phyloP scores from a whole-genome alignment of 2,888 invertebrate species.

The Aporophyla nigra region DNA sequence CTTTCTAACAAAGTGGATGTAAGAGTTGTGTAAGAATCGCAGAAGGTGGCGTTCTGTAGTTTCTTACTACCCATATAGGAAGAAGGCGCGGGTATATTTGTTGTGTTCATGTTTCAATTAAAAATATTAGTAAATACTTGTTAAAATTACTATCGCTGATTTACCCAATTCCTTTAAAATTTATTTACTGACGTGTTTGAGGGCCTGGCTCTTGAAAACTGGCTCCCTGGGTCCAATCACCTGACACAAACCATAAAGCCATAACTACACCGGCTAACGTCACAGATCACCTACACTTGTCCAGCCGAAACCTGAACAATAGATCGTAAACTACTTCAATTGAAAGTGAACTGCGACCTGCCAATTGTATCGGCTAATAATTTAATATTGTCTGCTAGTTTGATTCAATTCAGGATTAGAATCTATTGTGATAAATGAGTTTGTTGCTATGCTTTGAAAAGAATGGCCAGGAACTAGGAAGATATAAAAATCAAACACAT shows the following conservation, averaged over 20 bases:
- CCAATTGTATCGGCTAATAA: conserved; percentile 42
- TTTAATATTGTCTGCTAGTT: conserved; percentile 45
- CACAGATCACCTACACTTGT: conserved; percentile 52
- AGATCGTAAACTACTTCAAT: conserved; percentile 65
- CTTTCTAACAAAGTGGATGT: no score
- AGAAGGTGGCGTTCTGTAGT: not conserved
- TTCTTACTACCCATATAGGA: not conserved
- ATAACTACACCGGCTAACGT: conserved; percentile 45
- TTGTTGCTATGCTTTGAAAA: conserved; percentile 22
- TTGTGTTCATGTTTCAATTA: no score
- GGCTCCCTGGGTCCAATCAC: conserved; percentile 4
- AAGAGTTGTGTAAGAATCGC: not conserved
- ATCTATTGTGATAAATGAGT: conserved; percentile 4
- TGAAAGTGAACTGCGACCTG: conserved; percentile 60
- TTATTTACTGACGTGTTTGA: no score
- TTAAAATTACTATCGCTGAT: not conserved
- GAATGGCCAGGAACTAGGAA: conserved; percentile 1
- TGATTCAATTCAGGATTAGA: conserved; percentile 30
- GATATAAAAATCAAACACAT: no score
- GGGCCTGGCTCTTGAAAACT: not conserved
- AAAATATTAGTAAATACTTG: no score
- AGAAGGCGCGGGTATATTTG: not conserved
- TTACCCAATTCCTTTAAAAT: not conserved
- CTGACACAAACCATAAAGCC: conserved; percentile 18
- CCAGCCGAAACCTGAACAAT: conserved; percentile 66